Base-by-base conservation (phyloP, 2,888 invertebrate species). In the Abrostola tripartita region DNA sequence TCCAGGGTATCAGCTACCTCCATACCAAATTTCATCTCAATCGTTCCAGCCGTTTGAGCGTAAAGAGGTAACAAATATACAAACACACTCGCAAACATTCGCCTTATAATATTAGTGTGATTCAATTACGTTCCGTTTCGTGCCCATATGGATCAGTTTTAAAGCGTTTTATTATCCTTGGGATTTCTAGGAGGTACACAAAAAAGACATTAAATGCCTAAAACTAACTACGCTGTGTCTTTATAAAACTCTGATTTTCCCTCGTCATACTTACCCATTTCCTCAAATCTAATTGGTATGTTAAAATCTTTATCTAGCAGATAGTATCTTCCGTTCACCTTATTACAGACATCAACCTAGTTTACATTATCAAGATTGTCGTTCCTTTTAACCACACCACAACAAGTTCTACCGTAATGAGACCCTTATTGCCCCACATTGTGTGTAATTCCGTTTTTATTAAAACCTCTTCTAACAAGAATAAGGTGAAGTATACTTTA, bases 361-460 rank as follows among this genome's bases (percentile, higher is more conserved):
- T 62, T 53, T 55, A 38, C 42, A 58, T 68, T 65, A 65, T 61
- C 74, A 62, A 54, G 51, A 66, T 50, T 70, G 61, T 64, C 24
- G 24, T 52, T 61, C n/a, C 57, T 61, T 70, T 65, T 54, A 50
- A 56, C 59, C 67, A 70, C 67, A 44, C 52, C 59, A 74, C 54
- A 72, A 58, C 51, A 62, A 71, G 59, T 64, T 63, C 54, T 12
- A n/a, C 11, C 56, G 60, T 67, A 70, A 71, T 70, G 71, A 78
- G 57, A 52, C 61, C 61, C 63, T 70, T 74, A 62, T 40, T 59
- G 51, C 38, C 41, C 44, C 14, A 50, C 37, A 12, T 57, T 58
- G 49, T 68, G 62, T 63, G 65, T 68, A 78, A 76, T 74, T 74
- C 41, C 56, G 61, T 71, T 76, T 78, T 78, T 78, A 78, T 78